Conservation (phyloP, 1,140 invertebrate genomes). For the Pogonus chalceus region DNA sequence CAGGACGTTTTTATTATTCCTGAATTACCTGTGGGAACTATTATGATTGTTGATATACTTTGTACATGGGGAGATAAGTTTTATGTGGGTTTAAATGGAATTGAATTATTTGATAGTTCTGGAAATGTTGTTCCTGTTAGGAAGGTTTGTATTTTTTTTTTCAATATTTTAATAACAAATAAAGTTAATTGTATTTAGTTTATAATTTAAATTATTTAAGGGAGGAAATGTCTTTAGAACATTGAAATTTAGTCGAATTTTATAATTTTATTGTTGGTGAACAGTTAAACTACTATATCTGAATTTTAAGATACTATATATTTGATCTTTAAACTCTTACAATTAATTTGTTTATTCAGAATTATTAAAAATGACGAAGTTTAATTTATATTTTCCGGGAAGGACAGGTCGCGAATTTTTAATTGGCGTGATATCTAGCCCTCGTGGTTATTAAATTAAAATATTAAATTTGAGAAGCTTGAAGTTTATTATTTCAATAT, state of each 20-base stretch:
- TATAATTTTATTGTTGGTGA: too few species aligned
- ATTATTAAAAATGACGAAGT: too few species aligned
- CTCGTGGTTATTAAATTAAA: too few species aligned
- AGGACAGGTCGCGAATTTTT: neutral
- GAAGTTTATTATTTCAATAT: conserved; percentile 8
- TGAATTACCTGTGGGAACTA: conserved; percentile 57
- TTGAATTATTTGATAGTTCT: conserved; percentile 61
- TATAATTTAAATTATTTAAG: too few species aligned
- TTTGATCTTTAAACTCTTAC: too few species aligned
- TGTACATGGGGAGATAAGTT: conserved; percentile 76
- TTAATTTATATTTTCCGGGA: neutral
- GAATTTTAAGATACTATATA: too few species aligned
- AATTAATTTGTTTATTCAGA: too few species aligned
- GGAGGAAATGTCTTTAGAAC: too few species aligned
- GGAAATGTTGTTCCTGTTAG: conserved; percentile 47
- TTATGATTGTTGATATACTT: conserved; percentile 57
- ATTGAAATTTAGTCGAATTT: too few species aligned
- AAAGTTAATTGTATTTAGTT: too few species aligned
- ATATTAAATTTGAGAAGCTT: neutral
- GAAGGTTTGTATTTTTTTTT: conserved; percentile 36
- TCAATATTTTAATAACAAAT: conserved; percentile 14
- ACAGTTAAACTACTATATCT: too few species aligned
- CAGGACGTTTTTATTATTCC: conserved; percentile 44
- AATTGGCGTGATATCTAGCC: too few species aligned
- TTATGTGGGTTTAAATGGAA: conserved; percentile 69